Base-by-base conservation (phyloP, 1,140 invertebrate genomes). In the Papilio dardanus region DNA sequence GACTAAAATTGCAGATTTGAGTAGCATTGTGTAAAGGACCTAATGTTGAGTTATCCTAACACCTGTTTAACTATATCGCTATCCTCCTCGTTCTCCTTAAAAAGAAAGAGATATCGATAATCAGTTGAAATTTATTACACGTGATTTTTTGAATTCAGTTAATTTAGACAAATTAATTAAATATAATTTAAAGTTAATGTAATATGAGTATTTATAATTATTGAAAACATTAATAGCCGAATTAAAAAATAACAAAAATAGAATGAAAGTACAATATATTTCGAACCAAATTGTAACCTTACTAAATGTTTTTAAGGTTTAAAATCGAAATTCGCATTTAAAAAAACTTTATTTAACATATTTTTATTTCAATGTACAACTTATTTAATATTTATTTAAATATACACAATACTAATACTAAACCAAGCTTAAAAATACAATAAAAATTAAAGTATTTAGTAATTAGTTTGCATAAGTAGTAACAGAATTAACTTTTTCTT, bases 181-280 rank as follows among this genome's bases (percentile, higher is more conserved):
- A 46, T 54, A 24, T 46, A n/a, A 46, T n/a, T 24, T 54, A 24
- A 21, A 54, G 7, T 54, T 54, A 54, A 10, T 54, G 8, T 54
- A 10, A 54, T 54, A 54, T 24, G 50, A 54, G 50, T 54, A 54
- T 54, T 54, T 28, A 28, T 54, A 54, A 54, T 46, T 46, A n/a
- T n/a, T n/a, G n/a, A 2, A 3, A 2, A 46, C 21, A 12, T 54
- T 24, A 54, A 54, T 54, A 54, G 50, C 50, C 19, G 12, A 21
- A 54, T 10, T 24, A 7, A 54, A 21, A 24, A 54, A 54, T 8
- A 24, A n/a, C 0, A 24, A 12, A 21, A 24, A n/a, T 10, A 54
- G 24, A 0, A 21, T 21, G 8, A 10, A 50, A 6, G 21, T 3
- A 2, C 1, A 24, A 12, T 54, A 28, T 24, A 24, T 24, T 54